Conservation (phyloP, 1,140 invertebrate species). For the Augochlora pura region DNA sequence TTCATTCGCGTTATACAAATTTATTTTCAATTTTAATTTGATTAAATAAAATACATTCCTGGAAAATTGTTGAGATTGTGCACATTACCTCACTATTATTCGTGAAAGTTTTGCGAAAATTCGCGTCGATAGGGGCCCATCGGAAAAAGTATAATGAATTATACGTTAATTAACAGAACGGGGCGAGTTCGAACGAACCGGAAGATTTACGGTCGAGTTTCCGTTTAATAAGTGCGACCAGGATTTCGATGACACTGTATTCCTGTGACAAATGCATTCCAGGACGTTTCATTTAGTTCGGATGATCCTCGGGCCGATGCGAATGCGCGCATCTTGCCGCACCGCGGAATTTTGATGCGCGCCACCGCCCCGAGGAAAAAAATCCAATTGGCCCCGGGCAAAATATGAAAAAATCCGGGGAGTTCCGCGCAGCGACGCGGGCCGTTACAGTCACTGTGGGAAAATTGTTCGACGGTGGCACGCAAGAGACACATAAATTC, state of each 20-base stretch:
- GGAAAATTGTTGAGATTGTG: no score
- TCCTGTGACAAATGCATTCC: neutral
- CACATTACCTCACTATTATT: no score
- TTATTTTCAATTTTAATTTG: no score
- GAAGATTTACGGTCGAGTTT: no score
- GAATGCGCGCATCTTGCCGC: slow-evolving; percentile 2
- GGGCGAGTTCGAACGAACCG: no score
- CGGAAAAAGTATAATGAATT: no score
- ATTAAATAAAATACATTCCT: no score
- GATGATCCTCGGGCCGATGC: neutral
- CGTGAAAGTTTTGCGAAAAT: no score
- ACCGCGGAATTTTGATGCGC: slow-evolving; percentile 28
- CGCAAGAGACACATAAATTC: slow-evolving; percentile 41
- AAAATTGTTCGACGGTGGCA: slow-evolving; percentile 34
- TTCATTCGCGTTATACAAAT: no score
- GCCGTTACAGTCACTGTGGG: slow-evolving; percentile 23
- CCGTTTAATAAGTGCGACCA: neutral
- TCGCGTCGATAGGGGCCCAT: no score
- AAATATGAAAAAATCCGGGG: neutral
- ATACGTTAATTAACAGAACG: no score
- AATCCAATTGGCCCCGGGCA: slow-evolving; percentile 22
- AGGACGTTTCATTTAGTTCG: neutral
- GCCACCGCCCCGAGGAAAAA: slow-evolving; percentile 8
- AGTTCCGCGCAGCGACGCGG: neutral
- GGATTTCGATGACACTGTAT: neutral